Conservation (phyloP, 2,888 invertebrate genomes). For the Tridacna crocea region DNA sequence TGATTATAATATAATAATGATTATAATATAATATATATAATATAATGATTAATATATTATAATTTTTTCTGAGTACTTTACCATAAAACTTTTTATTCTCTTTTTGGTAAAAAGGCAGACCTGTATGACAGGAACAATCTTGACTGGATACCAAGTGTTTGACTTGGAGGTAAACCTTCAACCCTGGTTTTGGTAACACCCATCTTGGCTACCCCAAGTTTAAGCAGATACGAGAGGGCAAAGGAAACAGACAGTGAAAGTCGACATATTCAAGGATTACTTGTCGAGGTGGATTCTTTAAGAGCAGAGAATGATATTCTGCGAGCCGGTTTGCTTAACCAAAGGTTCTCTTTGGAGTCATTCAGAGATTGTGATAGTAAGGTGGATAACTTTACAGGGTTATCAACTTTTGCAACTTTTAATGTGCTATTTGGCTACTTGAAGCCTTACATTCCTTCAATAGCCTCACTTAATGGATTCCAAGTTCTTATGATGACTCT, state of each 20-base stretch:
- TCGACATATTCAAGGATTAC: too few relatives aligned
- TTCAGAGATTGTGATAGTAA: constrained; percentile 1
- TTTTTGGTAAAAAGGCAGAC: constrained; percentile 24
- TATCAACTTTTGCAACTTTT: neutral
- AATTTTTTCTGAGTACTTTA: too few relatives aligned
- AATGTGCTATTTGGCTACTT: neutral
- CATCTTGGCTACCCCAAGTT: too few relatives aligned
- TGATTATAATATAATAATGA: too few relatives aligned
- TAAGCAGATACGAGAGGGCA: too few relatives aligned
- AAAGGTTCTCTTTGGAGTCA: neutral
- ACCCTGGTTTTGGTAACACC: neutral
- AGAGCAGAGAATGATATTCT: neutral
- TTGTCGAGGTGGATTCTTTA: too few relatives aligned
- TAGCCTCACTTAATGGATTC: constrained; percentile 22
- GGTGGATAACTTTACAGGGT: constrained; percentile 8
- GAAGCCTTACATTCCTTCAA: constrained; percentile 9
- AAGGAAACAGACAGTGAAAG: too few relatives aligned
- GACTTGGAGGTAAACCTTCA: neutral
- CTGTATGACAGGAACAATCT: constrained; percentile 28
- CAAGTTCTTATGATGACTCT: constrained; percentile 31
- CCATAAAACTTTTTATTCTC: neutral
- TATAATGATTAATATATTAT: too few relatives aligned
- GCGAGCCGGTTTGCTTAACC: neutral
- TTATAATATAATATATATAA: too few relatives aligned
- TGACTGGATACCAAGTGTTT: constrained; percentile 24